A percentile compares a stretch with the other conserved stretches of the same genome.
These are phyloP conservation scores for Agrotis puta DNA, from an alignment of 2,888 invertebrate species.

Conservation along the genomic window DNA sequence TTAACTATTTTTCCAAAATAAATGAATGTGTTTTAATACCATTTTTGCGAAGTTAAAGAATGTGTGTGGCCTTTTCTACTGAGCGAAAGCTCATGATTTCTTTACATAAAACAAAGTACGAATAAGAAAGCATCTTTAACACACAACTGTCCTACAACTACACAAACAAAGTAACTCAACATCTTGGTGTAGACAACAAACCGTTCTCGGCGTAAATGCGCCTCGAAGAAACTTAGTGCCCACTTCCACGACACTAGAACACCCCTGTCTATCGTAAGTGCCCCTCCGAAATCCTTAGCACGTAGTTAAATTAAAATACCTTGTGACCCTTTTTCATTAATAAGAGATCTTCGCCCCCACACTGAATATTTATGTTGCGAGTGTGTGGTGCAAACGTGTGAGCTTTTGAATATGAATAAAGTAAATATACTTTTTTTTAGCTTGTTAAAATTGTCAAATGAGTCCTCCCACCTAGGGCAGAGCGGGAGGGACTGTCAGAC, in stretches of 20 bases:
- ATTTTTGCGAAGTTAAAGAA: too few relatives aligned
- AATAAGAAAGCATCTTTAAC: too few relatives aligned
- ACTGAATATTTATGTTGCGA: constrained; percentile 88
- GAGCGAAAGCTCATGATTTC: too few relatives aligned
- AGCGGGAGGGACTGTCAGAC: too few relatives aligned
- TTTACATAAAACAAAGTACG: too few relatives aligned
- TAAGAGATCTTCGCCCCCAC: constrained; percentile 89
- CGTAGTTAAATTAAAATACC: constrained; percentile 91
- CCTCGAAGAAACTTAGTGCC: constrained; percentile 44
- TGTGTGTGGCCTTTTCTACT: too few relatives aligned
- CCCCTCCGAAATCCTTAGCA: constrained; percentile 86
- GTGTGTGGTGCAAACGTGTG: constrained; percentile 69
- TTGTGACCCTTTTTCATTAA: constrained; percentile 91
- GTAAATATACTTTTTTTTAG: background rate
- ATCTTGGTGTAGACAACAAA: background rate
- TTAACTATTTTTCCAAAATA: too few relatives aligned
- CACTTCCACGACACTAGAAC: constrained; percentile 36
- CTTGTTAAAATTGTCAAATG: too few relatives aligned
- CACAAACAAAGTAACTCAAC: too few relatives aligned
- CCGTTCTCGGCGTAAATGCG: background rate
- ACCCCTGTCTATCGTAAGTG: constrained; percentile 70
- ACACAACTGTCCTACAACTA: too few relatives aligned
- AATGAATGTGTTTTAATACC: too few relatives aligned
- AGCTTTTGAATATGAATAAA: constrained; percentile 8
- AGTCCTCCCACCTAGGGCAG: too few relatives aligned